These are phyloP conservation scores for Salarias fasciatus DNA, from an alignment of 2,797 vertebrate species.

Conservation along the genomic window DNA sequence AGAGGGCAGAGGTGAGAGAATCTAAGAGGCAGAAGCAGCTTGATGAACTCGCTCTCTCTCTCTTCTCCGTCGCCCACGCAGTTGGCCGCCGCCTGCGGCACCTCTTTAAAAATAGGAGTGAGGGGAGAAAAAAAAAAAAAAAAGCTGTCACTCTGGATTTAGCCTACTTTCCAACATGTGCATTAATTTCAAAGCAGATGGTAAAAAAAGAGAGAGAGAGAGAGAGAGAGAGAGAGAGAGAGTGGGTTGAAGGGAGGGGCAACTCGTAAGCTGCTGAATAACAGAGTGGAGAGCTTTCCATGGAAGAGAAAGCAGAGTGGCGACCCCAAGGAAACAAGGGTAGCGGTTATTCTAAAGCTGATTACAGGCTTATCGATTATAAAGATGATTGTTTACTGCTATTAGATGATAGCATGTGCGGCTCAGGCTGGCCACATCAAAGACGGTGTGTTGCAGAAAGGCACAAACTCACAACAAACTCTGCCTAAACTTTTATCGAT, in stretches of 20 bases:
- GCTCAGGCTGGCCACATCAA: constrained; percentile 23
- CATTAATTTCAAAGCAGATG: constrained; percentile 86
- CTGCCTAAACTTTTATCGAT: constrained; percentile 47
- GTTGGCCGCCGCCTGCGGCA: constrained; percentile 64
- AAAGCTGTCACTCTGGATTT: constrained; percentile 82
- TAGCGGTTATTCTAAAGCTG: constrained; percentile 47
- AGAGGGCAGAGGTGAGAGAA: constrained; percentile 54
- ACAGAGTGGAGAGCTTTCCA: constrained; percentile 53
- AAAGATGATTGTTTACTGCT: constrained; percentile 20
- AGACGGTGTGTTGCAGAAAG: neutral
- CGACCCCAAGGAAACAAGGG: constrained; percentile 50
- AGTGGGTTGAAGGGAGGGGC: constrained; percentile 53
- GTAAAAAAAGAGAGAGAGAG: constrained; percentile 59
- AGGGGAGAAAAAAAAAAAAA: constrained; percentile 40
- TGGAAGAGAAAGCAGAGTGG: constrained; percentile 22
- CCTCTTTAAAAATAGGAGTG: constrained; percentile 70
- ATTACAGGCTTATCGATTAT: constrained; percentile 46
- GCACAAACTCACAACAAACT: constrained; percentile 9
- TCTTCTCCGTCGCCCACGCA: constrained; percentile 55
- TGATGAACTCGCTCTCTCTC: constrained; percentile 47
- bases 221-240: too few species aligned
- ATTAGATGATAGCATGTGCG: neutral
- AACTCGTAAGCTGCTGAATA: constrained; percentile 65
- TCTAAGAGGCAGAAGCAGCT: constrained; percentile 45
- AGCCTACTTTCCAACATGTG: constrained; percentile 81